These are phyloP conservation scores for Macrochelys suwanniensis DNA, from an alignment of 2,797 vertebrate species.

Conservation along the genomic window DNA sequence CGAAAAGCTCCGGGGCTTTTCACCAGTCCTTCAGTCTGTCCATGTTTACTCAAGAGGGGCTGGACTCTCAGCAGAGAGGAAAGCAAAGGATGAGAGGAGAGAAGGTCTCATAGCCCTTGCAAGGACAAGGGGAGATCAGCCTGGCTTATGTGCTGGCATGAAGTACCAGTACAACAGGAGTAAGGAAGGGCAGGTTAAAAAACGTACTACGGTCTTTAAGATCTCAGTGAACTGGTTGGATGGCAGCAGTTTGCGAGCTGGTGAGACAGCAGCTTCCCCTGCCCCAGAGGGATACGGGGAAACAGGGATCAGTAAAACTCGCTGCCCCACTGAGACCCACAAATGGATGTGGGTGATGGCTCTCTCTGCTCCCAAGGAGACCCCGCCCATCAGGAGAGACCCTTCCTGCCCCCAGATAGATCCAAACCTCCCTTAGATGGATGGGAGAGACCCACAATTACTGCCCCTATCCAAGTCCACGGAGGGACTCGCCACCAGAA, in stretches of 20 bases:
- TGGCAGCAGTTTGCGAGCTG: not conserved
- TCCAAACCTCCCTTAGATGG: not conserved
- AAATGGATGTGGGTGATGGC: accelerated
- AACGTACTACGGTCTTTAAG: not conserved
- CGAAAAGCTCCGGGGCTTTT: not conserved
- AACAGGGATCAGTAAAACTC: accelerated
- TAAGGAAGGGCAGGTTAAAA: not conserved
- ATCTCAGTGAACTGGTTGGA: not conserved
- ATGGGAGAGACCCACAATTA: not conserved
- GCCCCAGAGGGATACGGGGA: not conserved
- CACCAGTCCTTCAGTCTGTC: not conserved
- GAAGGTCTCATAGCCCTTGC: not conserved
- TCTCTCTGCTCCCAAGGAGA: accelerated
- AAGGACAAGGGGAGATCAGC: not conserved
- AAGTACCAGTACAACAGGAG: not conserved
- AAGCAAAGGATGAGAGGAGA: not conserved
- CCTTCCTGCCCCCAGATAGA: not conserved
- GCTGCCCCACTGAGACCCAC: not conserved
- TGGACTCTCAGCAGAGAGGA: not conserved
- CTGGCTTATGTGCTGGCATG: not conserved
- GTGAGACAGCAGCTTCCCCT: not conserved
- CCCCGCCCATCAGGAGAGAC: too few relatives aligned
- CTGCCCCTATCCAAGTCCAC: accelerated
- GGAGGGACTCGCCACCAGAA: not conserved
- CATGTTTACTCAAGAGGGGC: not conserved